Conservation (phyloP, 2,113 vertebrate genomes). For the Alligator mississippiensis region DNA sequence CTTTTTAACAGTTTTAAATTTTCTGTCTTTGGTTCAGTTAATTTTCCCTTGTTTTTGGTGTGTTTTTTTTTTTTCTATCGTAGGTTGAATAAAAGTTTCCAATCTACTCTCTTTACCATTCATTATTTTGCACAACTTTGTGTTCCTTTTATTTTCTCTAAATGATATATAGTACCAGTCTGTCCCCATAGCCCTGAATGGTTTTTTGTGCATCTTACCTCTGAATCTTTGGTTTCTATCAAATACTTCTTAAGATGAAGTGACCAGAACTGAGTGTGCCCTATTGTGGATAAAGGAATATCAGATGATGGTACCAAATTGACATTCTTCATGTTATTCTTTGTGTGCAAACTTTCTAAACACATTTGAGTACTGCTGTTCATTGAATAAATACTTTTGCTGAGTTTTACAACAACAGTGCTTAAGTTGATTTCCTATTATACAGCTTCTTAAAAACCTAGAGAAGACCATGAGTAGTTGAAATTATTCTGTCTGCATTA, state of each 20-base stretch:
- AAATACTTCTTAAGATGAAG: neutral
- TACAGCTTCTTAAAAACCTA: neutral
- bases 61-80: neutral
- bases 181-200: neutral
- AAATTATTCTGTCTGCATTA: neutral
- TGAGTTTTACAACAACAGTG: neutral
- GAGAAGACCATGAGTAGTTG: neutral
- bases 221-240: neutral
- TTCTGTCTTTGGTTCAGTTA: neutral
- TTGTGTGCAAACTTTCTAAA: neutral
- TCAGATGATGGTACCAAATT: neutral
- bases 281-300: neutral
- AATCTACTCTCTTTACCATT: neutral
- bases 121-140: neutral
- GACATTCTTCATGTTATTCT: neutral
- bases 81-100: neutral
- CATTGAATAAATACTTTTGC: neutral
- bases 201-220: neutral
- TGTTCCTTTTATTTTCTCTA: neutral
- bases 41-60: neutral
- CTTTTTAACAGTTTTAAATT: neutral
- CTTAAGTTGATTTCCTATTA: neutral
- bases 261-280: neutral
- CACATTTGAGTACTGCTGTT: neutral
- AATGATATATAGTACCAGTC: neutral